Conservation (phyloP, 2,113 vertebrate genomes). For the Pyrgilauda ruficollis region DNA sequence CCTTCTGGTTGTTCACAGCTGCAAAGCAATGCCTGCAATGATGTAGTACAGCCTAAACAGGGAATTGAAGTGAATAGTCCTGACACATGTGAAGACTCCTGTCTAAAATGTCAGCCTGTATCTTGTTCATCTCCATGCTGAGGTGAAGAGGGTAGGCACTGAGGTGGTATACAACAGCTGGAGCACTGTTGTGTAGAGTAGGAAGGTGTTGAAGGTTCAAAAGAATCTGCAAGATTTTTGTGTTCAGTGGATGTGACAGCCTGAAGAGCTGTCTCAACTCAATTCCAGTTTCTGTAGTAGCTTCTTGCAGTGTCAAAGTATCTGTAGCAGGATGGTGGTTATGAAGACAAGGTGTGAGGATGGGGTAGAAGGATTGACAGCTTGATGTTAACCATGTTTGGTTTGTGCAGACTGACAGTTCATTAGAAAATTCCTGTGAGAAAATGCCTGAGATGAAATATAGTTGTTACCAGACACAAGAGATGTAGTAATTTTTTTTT, state of each 20-base stretch:
- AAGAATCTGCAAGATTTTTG: background rate
- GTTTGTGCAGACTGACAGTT: background rate
- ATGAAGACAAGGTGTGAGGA: background rate
- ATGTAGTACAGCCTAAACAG: background rate
- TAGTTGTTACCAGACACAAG: background rate
- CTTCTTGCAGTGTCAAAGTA: background rate
- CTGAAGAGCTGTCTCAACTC: background rate
- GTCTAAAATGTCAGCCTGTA: background rate
- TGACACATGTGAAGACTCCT: background rate
- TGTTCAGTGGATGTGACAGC: rapidly evolving
- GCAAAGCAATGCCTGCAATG: background rate
- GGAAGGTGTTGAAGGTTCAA: background rate
- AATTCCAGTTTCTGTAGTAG: background rate
- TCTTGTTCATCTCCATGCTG: background rate
- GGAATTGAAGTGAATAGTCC: background rate
- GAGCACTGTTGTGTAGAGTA: background rate
- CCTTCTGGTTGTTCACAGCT: background rate
- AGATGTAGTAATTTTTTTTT: background rate
- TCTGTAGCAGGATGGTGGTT: background rate
- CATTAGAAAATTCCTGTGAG: background rate
- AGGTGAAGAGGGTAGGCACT: background rate
- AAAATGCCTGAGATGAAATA: background rate
- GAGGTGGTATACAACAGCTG: background rate
- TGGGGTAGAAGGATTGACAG: background rate
- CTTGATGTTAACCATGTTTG: background rate